A percentile compares a stretch with the other conserved stretches of the same genome.
These are phyloP conservation scores for Capromys pilorides DNA, from an alignment of 2,797 vertebrate species.

Conservation along the genomic window DNA sequence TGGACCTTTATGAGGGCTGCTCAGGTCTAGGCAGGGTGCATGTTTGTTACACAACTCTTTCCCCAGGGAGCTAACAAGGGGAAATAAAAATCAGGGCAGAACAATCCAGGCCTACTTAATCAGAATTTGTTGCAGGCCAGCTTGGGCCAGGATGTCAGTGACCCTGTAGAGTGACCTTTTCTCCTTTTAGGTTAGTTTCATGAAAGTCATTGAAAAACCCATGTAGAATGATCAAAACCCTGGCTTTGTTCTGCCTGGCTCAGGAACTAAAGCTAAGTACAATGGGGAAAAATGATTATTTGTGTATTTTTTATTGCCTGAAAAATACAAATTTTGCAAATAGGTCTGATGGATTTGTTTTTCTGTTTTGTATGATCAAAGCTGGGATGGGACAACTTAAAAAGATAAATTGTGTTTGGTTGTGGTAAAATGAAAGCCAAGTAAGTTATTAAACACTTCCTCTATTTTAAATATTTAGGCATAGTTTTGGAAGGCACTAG, in stretches of 20 bases:
- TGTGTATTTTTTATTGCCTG: neutral
- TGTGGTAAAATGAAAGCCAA: neutral
- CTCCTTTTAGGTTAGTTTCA: neutral
- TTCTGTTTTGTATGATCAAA: neutral
- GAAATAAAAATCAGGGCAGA: neutral
- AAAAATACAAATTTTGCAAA: neutral
- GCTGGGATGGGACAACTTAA: neutral
- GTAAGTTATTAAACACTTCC: neutral
- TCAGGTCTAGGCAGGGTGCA: neutral
- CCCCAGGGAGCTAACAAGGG: neutral
- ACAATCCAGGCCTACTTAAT: fast-evolving
- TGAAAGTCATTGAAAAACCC: neutral
- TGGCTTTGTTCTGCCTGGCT: neutral
- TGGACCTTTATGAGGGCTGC: fast-evolving
- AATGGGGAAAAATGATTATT: fast-evolving
- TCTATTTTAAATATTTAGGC: neutral
- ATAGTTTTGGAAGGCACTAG: neutral
- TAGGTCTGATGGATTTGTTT: neutral
- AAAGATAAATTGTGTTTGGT: neutral
- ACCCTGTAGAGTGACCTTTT: fast-evolving
- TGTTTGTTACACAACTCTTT: fast-evolving
- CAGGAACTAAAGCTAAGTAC: neutral
- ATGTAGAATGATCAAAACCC: neutral
- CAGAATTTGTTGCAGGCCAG: fast-evolving
- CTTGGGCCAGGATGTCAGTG: fast-evolving